A percentile compares a stretch with the other conserved stretches of the same genome.
Evolutionary conservation across 1,140 invertebrate genomes (phyloP).

Genomic region (Neodiprion fabricii): DNA sequence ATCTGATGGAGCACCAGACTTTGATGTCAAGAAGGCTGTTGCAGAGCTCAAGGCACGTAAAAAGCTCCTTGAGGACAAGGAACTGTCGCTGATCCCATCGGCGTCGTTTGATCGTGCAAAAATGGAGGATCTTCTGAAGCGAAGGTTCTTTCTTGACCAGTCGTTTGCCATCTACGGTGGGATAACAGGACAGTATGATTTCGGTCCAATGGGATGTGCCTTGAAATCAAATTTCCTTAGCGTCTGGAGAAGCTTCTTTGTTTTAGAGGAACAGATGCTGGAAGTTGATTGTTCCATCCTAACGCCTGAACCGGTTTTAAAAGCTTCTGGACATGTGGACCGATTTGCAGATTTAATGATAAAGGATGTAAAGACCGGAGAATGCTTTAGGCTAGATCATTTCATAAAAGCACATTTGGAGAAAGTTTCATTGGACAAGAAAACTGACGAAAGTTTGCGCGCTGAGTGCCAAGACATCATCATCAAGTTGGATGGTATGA

Average conservation of each 20-base stretch:
- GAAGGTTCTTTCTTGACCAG: constrained; percentile 98
- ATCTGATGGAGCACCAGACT: constrained; percentile 81
- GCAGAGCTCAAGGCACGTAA: constrained; percentile 91
- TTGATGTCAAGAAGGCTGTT: constrained; percentile 93
- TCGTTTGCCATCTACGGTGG: constrained; percentile 99
- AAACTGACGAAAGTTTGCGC: constrained; percentile 73
- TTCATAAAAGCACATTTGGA: constrained; percentile 97
- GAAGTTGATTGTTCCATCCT: constrained; percentile 98
- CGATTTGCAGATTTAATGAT: constrained; percentile 99
- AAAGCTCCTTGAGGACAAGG: constrained; percentile 93
- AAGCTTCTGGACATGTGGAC: constrained; percentile 98
- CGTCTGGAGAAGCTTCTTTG: constrained; percentile 95
- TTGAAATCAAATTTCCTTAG: constrained; percentile 95
- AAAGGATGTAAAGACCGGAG: constrained; percentile 94
- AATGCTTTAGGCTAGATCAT: constrained; percentile 97
- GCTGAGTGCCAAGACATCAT: constrained; percentile 82
- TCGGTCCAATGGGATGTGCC: constrained; percentile 99
- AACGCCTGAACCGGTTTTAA: constrained; percentile 95
- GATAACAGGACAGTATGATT: constrained; percentile 91
- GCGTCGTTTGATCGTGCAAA: constrained; percentile 87
- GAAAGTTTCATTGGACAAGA: constrained; percentile 87
- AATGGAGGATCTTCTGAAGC: constrained; percentile 97
- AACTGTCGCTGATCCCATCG: constrained; percentile 81
- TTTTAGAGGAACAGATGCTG: constrained; percentile 97
- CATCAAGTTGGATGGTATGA: constrained; percentile 86